phyloP scores from a whole-genome alignment of 2,888 invertebrate genomes.

The Marronus borbonicus region DNA sequence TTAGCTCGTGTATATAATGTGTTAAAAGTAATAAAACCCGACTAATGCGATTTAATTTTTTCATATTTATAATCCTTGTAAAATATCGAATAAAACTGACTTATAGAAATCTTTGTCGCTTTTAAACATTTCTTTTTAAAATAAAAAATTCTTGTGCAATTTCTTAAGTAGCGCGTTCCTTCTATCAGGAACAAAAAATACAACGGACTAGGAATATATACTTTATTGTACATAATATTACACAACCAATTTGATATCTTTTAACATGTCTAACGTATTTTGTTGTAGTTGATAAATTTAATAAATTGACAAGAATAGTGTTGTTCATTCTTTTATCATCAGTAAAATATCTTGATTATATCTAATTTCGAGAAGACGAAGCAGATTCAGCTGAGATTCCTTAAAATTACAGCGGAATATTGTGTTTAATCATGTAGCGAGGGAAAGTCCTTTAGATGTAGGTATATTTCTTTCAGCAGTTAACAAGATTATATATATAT shows the following conservation, averaged over 20 bases:
- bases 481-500: neutral
- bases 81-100: constrained; percentile 9
- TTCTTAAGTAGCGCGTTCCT: too few species aligned
- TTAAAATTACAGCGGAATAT: neutral
- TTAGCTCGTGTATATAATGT: constrained; percentile 20
- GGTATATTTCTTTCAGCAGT: constrained; percentile 16
- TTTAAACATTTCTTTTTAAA: neutral
- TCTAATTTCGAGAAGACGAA: constrained; percentile 28
- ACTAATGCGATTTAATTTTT: constrained; percentile 25
- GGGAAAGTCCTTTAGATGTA: neutral
- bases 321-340: constrained; percentile 3
- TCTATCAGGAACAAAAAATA: neutral
- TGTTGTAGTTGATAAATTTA: constrained; percentile 28
- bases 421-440: neutral
- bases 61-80: constrained; percentile 1
- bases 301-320: constrained; percentile 41
- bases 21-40: constrained; percentile 11
- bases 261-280: constrained; percentile 31
- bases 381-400: constrained; percentile 22
- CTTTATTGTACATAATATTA: constrained; percentile 50
- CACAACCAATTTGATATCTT: constrained; percentile 46
- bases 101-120: neutral
- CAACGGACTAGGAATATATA: constrained; percentile 47
- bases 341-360: constrained; percentile 10
- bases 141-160: too few species aligned